A percentile compares a stretch with the other conserved stretches of the same genome.
Conservation (phyloP, 2,888 invertebrate genomes). For the Tholera decimalis region DNA sequence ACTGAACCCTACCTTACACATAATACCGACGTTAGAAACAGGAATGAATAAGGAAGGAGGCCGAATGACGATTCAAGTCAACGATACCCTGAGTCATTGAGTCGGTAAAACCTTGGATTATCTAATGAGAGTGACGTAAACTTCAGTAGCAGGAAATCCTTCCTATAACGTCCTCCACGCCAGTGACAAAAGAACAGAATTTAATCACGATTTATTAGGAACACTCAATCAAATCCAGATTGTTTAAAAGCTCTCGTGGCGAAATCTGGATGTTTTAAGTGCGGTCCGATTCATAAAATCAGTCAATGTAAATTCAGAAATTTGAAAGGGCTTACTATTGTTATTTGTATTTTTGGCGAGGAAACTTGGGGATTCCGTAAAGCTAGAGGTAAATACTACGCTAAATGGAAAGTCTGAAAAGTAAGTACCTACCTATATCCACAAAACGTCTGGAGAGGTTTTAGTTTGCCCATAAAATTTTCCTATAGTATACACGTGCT, state of each 20-base stretch:
- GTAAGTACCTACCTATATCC: neutral
- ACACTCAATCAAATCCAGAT: constrained; percentile 35
- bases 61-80: constrained; percentile 44
- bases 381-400: neutral
- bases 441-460: too few species aligned
- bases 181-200: constrained; percentile 15
- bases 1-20: constrained; percentile 36
- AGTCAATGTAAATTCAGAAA: constrained; percentile 16
- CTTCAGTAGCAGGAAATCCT: constrained; percentile 25
- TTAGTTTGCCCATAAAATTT: too few species aligned
- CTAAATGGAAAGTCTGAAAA: too few species aligned
- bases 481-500: too few species aligned
- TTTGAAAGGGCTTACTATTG: constrained; percentile 20
- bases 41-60: constrained; percentile 36
- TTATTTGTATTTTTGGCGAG: constrained; percentile 10
- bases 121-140: constrained; percentile 30
- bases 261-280: constrained; percentile 36
- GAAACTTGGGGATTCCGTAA: constrained; percentile 7
- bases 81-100: constrained; percentile 36
- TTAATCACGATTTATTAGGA: constrained; percentile 15
- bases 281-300: constrained; percentile 44
- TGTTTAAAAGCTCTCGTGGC: constrained; percentile 33
- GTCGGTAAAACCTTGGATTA: constrained; percentile 41
- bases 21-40: constrained; percentile 43
- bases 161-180: constrained; percentile 12